Evolutionary conservation across 1,140 invertebrate genomes (phyloP).

Genomic region (Trachelipus rathkii): DNA sequence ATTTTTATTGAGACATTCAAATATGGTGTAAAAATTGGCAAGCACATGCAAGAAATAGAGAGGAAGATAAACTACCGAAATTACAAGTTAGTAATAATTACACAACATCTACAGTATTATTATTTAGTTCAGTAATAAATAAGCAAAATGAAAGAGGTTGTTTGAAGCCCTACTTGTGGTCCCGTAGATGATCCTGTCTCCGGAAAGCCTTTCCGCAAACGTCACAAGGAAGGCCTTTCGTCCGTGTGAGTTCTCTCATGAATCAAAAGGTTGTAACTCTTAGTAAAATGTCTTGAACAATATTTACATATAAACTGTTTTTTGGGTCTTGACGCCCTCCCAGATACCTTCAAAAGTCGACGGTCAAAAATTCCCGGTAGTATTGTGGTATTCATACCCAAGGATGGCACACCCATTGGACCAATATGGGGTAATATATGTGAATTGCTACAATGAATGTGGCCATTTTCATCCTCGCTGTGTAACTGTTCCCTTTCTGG

Average conservation of each 20-base stretch:
- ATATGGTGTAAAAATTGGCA: not conserved
- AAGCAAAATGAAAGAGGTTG: not conserved
- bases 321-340: constrained; percentile 75
- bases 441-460: not conserved
- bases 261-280: constrained; percentile 88
- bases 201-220: constrained; percentile 98
- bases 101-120: not conserved
- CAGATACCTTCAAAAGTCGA: constrained; percentile 41
- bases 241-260: constrained; percentile 63
- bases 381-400: constrained; percentile 8
- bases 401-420: not conserved
- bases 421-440: not conserved
- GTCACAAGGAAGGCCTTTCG: constrained; percentile 95
- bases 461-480: not conserved
- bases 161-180: constrained; percentile 74
- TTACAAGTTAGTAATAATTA: not conserved
- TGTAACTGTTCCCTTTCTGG: constrained; percentile 16
- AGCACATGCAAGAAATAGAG: not conserved
- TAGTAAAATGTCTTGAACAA: constrained; percentile 36
- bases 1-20: not conserved
- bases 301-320: constrained; percentile 55
- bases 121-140: not conserved
- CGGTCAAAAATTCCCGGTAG: constrained; percentile 42
- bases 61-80: not conserved
- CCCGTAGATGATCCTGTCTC: constrained; percentile 89